These are phyloP conservation scores for Cottoperca gobio DNA, from an alignment of 2,797 vertebrate species.

Conservation along the genomic window DNA sequence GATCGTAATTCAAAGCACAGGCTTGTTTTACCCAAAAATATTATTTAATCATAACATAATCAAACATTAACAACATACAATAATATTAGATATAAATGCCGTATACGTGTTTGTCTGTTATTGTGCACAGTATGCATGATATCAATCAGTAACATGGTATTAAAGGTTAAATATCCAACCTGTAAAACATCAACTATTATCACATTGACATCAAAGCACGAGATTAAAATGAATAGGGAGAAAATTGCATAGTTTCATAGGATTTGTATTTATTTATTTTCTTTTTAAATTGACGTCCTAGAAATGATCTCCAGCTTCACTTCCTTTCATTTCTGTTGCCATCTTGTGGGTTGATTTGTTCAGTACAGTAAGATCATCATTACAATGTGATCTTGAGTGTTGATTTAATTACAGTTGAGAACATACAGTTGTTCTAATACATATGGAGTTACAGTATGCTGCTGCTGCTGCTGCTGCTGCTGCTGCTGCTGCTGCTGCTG, in stretches of 20 bases:
- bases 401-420: not conserved
- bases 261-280: no score
- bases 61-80: not conserved
- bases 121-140: not conserved
- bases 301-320: no score
- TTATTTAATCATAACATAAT: not conserved
- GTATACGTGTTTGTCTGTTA: not conserved
- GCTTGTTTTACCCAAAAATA: not conserved
- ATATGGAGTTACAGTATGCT: no score
- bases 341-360: constrained; percentile 42
- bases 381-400: not conserved
- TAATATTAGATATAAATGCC: not conserved
- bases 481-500: no score
- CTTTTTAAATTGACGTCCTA: no score
- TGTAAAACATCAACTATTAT: not conserved
- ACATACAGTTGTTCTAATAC: no score
- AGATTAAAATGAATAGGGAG: not conserved
- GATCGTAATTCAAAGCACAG: not conserved
- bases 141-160: not conserved
- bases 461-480: no score
- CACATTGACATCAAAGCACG: not conserved
- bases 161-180: not conserved
- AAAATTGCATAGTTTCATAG: not conserved
- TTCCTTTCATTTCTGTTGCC: constrained; percentile 40
- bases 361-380: constrained; percentile 1